Percentiles rank a stretch among this genome's conserved stretches.
Conservation (phyloP, 1,140 invertebrate genomes). For the Varroa destructor region DNA sequence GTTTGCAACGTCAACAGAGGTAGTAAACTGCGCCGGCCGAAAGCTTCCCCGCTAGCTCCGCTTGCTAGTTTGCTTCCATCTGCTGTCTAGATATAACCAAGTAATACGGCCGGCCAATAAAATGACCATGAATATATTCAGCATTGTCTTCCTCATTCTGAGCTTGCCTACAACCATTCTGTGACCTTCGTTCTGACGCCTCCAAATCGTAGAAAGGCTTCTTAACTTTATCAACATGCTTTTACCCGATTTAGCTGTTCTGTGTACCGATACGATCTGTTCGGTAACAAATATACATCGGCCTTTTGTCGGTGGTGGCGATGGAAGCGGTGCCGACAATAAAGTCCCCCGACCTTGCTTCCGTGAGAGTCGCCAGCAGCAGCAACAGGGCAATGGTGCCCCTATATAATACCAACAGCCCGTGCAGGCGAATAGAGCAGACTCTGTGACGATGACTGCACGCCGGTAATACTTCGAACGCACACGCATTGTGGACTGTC, state of each 20-base stretch:
- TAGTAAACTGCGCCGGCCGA: neutral
- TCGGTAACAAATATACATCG: neutral
- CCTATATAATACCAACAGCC: no score
- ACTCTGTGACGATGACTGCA: no score
- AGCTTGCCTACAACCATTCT: neutral
- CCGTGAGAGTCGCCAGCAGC: no score
- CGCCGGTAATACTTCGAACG: no score
- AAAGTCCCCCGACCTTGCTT: no score
- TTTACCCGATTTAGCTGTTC: neutral
- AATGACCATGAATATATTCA: constrained; percentile 22
- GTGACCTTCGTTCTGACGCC: neutral
- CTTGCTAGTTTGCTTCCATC: neutral
- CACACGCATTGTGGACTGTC: no score
- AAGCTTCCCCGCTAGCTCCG: neutral
- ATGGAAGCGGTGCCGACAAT: no score
- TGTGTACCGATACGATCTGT: neutral
- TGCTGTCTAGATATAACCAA: constrained; percentile 2
- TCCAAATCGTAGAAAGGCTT: neutral
- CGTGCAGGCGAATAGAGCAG: no score
- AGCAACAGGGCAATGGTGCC: no score
- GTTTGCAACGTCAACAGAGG: neutral
- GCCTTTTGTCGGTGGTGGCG: no score
- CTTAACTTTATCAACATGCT: neutral
- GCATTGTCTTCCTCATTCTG: neutral
- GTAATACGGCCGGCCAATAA: constrained; percentile 1